Evolutionary conservation across 1,140 invertebrate genomes (phyloP).

Genomic region (Prorops nasuta): DNA sequence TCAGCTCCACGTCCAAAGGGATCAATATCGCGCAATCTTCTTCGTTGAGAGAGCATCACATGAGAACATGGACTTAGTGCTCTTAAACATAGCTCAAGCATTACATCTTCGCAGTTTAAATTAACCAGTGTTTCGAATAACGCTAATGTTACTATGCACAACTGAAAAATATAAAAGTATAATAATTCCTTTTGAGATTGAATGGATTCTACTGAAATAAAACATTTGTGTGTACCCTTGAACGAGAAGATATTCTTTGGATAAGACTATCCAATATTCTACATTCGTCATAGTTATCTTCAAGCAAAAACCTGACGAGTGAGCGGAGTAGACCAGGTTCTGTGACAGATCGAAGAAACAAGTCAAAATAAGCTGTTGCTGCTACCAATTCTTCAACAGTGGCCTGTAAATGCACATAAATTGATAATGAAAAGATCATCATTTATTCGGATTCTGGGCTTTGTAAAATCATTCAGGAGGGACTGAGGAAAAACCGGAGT

Average conservation of each 20-base stretch:
- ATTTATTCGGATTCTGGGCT: not conserved
- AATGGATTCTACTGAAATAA: too few relatives aligned
- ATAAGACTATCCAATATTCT: constrained; percentile 78
- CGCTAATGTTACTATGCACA: constrained; percentile 86
- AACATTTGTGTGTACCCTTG: constrained; percentile 61
- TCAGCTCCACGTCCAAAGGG: constrained; percentile 79
- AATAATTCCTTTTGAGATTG: constrained; percentile 1
- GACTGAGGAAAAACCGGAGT: too few relatives aligned
- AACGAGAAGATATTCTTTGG: constrained; percentile 68
- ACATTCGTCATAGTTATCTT: constrained; percentile 79
- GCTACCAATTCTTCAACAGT: constrained; percentile 84
- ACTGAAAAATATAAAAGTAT: constrained; percentile 57
- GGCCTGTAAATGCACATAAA: constrained; percentile 59
- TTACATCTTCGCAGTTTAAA: constrained; percentile 95
- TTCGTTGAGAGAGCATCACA: constrained; percentile 80
- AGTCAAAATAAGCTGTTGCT: constrained; percentile 88
- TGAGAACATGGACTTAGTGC: constrained; percentile 88
- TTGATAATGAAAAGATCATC: constrained; percentile 2
- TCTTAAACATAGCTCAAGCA: constrained; percentile 87
- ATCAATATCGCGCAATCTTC: constrained; percentile 75
- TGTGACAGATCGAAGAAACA: constrained; percentile 83
- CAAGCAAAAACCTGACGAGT: constrained; percentile 83
- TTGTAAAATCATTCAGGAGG: too few relatives aligned
- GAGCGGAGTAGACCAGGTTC: constrained; percentile 79
- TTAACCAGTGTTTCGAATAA: constrained; percentile 89